phyloP scores from a whole-genome alignment of 2,888 invertebrate species.

The Micoletzkya japonica region DNA sequence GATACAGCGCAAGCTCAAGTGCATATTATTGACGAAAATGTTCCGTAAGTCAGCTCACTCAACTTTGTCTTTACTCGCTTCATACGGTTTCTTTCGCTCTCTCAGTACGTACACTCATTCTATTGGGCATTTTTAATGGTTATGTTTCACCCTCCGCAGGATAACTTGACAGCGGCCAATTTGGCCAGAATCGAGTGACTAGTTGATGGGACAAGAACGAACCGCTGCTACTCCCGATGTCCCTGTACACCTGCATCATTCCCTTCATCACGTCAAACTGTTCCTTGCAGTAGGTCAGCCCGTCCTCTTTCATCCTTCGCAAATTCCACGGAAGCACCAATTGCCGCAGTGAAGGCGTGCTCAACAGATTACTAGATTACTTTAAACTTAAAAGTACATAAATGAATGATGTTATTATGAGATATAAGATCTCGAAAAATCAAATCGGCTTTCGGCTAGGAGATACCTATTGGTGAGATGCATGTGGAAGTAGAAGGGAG shows the following conservation, averaged over 20 bases:
- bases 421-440: neutral
- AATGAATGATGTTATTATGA: neutral
- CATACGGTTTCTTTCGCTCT: too few species aligned
- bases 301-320: constrained; percentile 43
- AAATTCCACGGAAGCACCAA: constrained; percentile 44
- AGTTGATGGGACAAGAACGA: too few species aligned
- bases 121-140: too few species aligned
- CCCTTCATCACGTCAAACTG: constrained; percentile 53
- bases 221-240: constrained; percentile 46
- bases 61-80: too few species aligned
- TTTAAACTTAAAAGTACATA: neutral
- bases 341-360: constrained; percentile 41
- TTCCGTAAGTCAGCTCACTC: too few species aligned
- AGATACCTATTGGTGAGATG: constrained; percentile 49
- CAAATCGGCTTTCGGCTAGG: neutral
- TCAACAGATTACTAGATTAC: constrained; percentile 28
- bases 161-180: too few species aligned
- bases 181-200: too few species aligned
- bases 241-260: constrained; percentile 48
- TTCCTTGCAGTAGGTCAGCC: constrained; percentile 48
- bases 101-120: too few species aligned
- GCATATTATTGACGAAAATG: neutral
- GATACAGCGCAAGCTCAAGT: constrained; percentile 32
- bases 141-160: too few species aligned
- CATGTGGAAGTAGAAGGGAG: constrained; percentile 55